Conservation (phyloP, 2,888 invertebrate genomes). For the Hydrotaea diabolus region DNA sequence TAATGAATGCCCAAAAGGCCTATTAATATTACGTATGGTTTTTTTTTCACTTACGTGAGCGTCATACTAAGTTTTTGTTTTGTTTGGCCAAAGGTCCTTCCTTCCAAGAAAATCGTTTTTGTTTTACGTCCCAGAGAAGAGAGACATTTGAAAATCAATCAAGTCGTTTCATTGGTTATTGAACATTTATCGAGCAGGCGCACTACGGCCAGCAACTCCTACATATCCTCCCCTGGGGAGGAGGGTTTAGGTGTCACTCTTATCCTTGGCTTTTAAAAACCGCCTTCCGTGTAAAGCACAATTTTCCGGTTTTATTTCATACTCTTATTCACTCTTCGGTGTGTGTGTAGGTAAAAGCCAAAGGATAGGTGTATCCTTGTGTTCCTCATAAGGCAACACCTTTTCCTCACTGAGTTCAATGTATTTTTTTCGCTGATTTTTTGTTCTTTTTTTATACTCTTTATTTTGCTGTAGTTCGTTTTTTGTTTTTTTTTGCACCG, state of each 20-base stretch:
- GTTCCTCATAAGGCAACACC: neutral
- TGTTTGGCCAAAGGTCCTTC: neutral
- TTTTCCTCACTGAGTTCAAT: neutral
- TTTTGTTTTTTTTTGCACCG: neutral
- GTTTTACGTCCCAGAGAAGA: conserved; percentile 30
- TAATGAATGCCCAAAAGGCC: conserved; percentile 65
- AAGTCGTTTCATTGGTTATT: conserved; percentile 62
- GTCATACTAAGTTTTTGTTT: neutral
- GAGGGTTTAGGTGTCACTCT: neutral
- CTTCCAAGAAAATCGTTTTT: conserved; percentile 11
- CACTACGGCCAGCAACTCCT: conserved; percentile 24
- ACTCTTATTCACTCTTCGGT: neutral
- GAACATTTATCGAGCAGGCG: conserved; percentile 66
- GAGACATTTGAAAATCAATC: neutral
- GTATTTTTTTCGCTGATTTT: conserved; percentile 14
- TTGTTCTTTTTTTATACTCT: neutral
- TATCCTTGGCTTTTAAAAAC: neutral
- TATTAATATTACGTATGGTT: conserved; percentile 44
- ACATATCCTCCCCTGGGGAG: conserved; percentile 12
- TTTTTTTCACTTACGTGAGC: conserved; percentile 33
- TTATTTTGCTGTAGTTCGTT: neutral
- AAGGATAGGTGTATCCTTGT: neutral
- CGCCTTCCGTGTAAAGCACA: neutral
- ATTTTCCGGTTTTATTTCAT: neutral
- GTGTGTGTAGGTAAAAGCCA: neutral